Conservation (phyloP, 2,888 invertebrate species). For the Chrysopilus asiliformis region DNA sequence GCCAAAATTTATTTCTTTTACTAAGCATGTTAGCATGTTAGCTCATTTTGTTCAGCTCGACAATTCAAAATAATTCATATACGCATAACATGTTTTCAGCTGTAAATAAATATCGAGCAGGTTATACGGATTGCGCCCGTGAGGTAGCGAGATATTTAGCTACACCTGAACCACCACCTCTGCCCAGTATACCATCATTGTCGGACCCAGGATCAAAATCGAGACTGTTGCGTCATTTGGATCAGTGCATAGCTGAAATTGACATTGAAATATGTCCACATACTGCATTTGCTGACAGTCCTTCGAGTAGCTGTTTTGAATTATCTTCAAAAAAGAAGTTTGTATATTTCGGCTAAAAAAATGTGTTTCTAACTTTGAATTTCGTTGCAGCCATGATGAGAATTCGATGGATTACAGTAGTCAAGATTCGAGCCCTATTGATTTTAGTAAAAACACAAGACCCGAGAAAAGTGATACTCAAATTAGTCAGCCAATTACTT, state of each 20-base stretch:
- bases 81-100: too few species aligned
- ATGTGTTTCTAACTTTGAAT: neutral
- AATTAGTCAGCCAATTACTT: slow-evolving; percentile 14
- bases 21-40: too few species aligned
- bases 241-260: slow-evolving; percentile 46
- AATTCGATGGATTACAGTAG: slow-evolving; percentile 31
- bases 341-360: slow-evolving; percentile 13
- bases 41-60: too few species aligned
- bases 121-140: slow-evolving; percentile 50
- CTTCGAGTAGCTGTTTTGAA: slow-evolving; percentile 28
- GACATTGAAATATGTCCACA: slow-evolving; percentile 42
- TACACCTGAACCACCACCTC: slow-evolving; percentile 33
- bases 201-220: slow-evolving; percentile 45
- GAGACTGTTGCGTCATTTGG: slow-evolving; percentile 43
- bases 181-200: slow-evolving; percentile 35
- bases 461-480: slow-evolving; percentile 8
- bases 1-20: too few species aligned
- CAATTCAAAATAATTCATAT: too few species aligned
- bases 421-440: slow-evolving; percentile 37
- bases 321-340: slow-evolving; percentile 21
- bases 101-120: slow-evolving; percentile 38
- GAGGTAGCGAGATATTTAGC: slow-evolving; percentile 39
- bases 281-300: slow-evolving; percentile 25
- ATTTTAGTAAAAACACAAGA: slow-evolving; percentile 36
- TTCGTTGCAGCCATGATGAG: slow-evolving; percentile 22